Base-by-base conservation (phyloP, 2,888 invertebrate species). In the Plagiodera versicolora region DNA sequence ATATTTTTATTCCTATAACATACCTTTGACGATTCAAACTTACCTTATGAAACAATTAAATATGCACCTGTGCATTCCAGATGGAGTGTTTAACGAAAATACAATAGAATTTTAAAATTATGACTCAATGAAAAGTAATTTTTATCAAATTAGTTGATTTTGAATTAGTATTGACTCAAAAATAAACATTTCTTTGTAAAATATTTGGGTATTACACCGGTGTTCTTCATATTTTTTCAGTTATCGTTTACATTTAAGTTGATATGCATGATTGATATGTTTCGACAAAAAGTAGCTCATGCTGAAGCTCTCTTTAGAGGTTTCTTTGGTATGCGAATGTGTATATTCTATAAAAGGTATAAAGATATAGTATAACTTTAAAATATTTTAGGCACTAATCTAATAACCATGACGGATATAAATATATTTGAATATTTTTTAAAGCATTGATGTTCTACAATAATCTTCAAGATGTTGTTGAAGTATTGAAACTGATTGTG, bases 361-460 rank as follows among this genome's bases (percentile, higher is more conserved):
- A 72, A 70, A 72, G 71, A 70, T 73, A 70, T 71, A 73, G 69
- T 73, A 69, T 71, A 73, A 68, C 70, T 45, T 44, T 20, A 53
- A 53, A 71, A 70, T 71, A 70, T 75, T 61, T 67, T 66, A 77
- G 77, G 78, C 78, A 78, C 78, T 78, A 78, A 76, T 77, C 77
- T 78, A 78, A 77, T 67, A 56, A 58, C 49, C 47, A 45, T 54
- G 55, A 32, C 54, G 60, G 50, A 52, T 53, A 47, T 56, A 46
- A 18, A 39, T 18, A 53, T 32, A 46, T 19, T 32, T 28, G 2
- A 39, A 39, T 1, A n/a, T 39, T 39, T 11, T 14, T 39, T 3
- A 39, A 14, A 14, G 39, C n/a, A 24, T 24, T 24, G 3, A 6
- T 14, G 14, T 39, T 39, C 14, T 39, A 11, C 10, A 2, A 32